Base-by-base conservation (phyloP, 1,140 invertebrate species). In the Latrodectus geometricus region DNA sequence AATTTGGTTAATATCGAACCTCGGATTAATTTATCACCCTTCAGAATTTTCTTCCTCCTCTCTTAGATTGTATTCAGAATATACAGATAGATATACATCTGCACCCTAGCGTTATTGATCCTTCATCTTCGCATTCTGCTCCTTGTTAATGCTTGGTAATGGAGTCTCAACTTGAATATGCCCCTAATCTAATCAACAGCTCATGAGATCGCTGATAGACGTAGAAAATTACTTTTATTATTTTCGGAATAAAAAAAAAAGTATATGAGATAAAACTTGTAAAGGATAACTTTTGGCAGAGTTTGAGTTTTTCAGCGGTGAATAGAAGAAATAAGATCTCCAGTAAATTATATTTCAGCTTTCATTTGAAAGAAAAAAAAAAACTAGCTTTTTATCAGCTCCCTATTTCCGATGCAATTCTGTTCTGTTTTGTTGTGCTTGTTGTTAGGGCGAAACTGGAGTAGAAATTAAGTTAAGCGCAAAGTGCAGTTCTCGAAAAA, bases 261-360 rank as follows among this genome's bases (percentile, higher is more conserved):
- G 17, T 0, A 20, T 8, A 61, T 21, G 35, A 35, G 52, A 50
- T 74, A 74, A 50, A 74, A 74, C 72, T n/a, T 4, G 72, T 74
- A 74, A 4, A 12, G 12, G 56, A 35, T 72, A 48, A 48, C 56
- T 61, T 61, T 61, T 61, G 12, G 12, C n/a, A 15, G 12, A 11
- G 4, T 9, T 9, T 69, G 9, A 11, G 20, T 20, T 50, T 74
- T 50, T 52, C 17, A 5, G n/a, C 49, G 4, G 17, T 52, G 49
- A 50, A 50, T n/a, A 20, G 72, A 50, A 74, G 35, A 61, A 61
- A 76, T 54, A 76, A 48, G 21, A 21, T 49, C 23, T 14, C 8
- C 21, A 23, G 50, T 61, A 76, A 76, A 76, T 76, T 76, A 76
- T 76, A 76, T 76, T 76, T 76, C 54, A 49, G 74, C 23, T 76